Conservation (phyloP, 2,888 invertebrate species). For the Drosophila yooni region DNA sequence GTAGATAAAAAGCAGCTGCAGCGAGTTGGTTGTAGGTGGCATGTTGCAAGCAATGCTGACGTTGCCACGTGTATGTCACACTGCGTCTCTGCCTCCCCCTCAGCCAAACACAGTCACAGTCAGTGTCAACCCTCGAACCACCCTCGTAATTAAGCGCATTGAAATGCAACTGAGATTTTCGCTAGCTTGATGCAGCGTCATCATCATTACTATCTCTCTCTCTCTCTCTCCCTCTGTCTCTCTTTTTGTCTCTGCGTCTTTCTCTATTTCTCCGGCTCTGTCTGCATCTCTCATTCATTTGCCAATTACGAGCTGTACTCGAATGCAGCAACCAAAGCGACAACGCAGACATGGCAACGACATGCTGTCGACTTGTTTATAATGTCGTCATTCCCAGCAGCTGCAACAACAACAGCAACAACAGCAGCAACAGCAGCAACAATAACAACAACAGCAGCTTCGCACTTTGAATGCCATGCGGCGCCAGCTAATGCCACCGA, state of each 20-base stretch:
- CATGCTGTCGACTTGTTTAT: constrained; percentile 50
- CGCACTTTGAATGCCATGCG: constrained; percentile 42
- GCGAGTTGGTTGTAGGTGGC: constrained; percentile 6
- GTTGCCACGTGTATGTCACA: constrained; percentile 59
- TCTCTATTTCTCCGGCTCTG: constrained; percentile 3
- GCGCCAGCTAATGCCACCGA: constrained; percentile 45
- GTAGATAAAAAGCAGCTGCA: constrained; percentile 12
- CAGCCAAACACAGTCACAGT: constrained; percentile 1
- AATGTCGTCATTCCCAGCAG: constrained; percentile 48
- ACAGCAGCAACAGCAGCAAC: constrained; percentile 6
- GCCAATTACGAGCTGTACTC: constrained; percentile 69
- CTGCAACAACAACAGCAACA: constrained; percentile 4
- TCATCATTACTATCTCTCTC: constrained; percentile 23
- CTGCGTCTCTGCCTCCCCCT: not conserved
- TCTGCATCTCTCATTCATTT: constrained; percentile 63
- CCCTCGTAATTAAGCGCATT: constrained; percentile 68
- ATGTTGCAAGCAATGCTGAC: constrained; percentile 46
- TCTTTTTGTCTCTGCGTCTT: not conserved
- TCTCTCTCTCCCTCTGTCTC: not conserved
- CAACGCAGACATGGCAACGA: constrained; percentile 45
- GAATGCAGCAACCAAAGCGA: constrained; percentile 21
- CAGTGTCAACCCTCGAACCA: constrained; percentile 47
- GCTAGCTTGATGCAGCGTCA: constrained; percentile 28
- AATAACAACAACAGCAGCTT: constrained; percentile 18
- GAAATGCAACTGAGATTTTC: constrained; percentile 75